These are phyloP conservation scores for Gisinianus flammeolus DNA, from an alignment of 2,888 invertebrate genomes.

Conservation along the genomic window DNA sequence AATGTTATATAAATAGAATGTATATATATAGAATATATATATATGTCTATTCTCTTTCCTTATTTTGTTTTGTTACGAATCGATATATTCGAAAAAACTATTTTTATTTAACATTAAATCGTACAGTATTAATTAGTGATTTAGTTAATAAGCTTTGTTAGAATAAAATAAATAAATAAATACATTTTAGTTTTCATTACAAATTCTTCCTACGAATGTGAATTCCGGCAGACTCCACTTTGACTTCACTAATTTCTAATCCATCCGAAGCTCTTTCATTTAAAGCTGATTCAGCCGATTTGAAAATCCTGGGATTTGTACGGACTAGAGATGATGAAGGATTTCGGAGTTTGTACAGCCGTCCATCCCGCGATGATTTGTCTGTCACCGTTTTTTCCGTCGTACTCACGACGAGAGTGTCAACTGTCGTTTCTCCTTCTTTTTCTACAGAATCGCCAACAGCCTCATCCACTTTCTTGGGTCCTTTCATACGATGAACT, in stretches of 20 bases:
- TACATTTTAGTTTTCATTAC: neutral
- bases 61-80: neutral
- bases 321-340: neutral
- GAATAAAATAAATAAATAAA: slow-evolving; percentile 9
- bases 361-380: neutral
- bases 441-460: too few relatives aligned
- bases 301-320: neutral
- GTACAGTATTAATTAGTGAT: neutral
- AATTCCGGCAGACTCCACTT: slow-evolving; percentile 35
- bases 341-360: neutral
- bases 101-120: too few relatives aligned
- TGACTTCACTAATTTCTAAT: slow-evolving; percentile 31
- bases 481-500: slow-evolving; percentile 16
- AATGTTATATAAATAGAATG: too few relatives aligned
- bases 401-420: neutral
- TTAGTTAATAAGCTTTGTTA: neutral
- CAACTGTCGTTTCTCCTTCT: neutral
- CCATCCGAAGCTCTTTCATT: neutral
- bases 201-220: slow-evolving; percentile 22
- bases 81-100: too few relatives aligned
- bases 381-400: neutral
- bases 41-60: too few relatives aligned
- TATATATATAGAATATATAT: too few relatives aligned
- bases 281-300: neutral
- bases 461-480: slow-evolving; percentile 1